phyloP scores from a whole-genome alignment of 2,797 vertebrate species.

The Cyclopterus lumpus region DNA sequence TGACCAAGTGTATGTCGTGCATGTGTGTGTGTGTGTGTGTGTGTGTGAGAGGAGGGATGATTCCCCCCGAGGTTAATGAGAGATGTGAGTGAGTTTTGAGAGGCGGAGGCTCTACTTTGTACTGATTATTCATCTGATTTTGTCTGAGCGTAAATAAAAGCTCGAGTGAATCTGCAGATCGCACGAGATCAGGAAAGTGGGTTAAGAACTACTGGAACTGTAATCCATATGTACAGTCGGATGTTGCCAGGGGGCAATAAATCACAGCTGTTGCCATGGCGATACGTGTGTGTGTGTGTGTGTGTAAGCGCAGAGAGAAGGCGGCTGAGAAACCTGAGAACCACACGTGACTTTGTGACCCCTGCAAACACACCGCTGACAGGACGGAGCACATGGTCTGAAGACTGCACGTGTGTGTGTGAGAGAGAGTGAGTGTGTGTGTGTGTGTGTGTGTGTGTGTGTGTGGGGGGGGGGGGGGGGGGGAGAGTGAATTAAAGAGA shows the following conservation, averaged over 20 bases:
- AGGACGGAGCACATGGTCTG: conserved; percentile 15
- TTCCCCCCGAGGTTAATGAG: conserved; percentile 55
- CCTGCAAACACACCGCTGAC: conserved; percentile 53
- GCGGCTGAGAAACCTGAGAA: conserved; percentile 56
- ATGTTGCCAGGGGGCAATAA: not conserved
- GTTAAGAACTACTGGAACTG: not conserved
- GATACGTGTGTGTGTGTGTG: not conserved
- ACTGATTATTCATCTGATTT: not conserved
- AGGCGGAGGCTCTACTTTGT: conserved; percentile 18
- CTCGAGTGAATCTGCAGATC: not conserved
- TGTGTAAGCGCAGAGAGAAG: conserved; percentile 13
- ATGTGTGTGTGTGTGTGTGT: conserved; percentile 14
- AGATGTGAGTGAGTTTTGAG: conserved; percentile 57
- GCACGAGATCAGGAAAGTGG: not conserved
- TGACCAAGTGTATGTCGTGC: not conserved
- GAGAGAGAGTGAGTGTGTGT: not conserved
- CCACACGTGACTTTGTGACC: conserved; percentile 61
- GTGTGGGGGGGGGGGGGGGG: not conserved
- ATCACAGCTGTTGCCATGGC: conserved; percentile 17
- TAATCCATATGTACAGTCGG: conserved; percentile 7
- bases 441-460: not conserved
- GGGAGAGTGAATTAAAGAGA: not conserved
- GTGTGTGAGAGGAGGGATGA: conserved; percentile 13
- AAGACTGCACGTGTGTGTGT: not conserved
- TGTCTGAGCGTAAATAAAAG: not conserved